Evolutionary conservation across 2,797 vertebrate genomes (phyloP).

Genomic region (Clarias laeviceps): DNA sequence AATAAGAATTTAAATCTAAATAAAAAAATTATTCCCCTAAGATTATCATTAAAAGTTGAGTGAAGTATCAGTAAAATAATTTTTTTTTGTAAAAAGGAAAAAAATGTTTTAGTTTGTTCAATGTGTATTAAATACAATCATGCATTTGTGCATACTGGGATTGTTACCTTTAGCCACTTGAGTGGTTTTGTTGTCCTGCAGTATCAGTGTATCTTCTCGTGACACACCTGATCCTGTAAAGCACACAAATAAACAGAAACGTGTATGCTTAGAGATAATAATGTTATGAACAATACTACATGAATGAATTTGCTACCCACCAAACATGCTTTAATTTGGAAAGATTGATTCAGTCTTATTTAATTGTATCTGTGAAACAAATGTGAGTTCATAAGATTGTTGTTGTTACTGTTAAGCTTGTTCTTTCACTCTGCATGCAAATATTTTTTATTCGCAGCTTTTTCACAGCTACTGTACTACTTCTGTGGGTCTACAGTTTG

Average conservation of each 20-base stretch:
- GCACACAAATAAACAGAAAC: constrained; percentile 16
- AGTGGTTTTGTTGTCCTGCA: constrained; percentile 66
- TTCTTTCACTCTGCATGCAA: background rate
- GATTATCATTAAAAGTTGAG: background rate
- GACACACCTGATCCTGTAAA: constrained; percentile 69
- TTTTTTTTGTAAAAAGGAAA: background rate
- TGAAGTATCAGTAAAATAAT: background rate
- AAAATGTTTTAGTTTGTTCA: background rate
- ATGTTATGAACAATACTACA: background rate
- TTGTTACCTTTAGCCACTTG: constrained; percentile 71
- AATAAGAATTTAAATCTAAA: background rate
- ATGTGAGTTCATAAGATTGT: constrained; percentile 11
- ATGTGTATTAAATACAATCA: background rate
- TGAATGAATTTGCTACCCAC: background rate
- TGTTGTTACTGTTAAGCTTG: constrained; percentile 15
- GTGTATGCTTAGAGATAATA: background rate
- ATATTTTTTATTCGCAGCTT: background rate
- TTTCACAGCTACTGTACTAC: constrained; percentile 2
- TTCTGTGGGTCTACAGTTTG: background rate
- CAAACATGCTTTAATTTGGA: background rate
- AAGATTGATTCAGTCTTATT: background rate
- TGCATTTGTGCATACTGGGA: background rate
- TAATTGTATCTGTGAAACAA: constrained; percentile 10
- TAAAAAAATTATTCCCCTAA: background rate
- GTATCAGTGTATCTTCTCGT: constrained; percentile 72